phyloP scores from a whole-genome alignment of 2,888 invertebrate genomes.

The Callyntrura guangdongensis region DNA sequence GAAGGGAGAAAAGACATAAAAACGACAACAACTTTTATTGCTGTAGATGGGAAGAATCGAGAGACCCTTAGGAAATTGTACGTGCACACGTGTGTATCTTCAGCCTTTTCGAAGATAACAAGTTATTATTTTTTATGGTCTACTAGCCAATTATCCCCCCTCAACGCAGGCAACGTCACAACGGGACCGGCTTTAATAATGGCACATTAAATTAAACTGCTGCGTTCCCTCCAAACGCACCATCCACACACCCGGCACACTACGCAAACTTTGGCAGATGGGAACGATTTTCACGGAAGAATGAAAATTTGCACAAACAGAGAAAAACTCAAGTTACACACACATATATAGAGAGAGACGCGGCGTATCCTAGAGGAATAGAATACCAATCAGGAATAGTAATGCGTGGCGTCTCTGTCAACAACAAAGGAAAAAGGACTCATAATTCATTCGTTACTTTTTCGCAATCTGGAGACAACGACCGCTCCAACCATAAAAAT shows the following conservation, averaged over 20 bases:
- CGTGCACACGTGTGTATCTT: no score
- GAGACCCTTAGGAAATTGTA: neutral
- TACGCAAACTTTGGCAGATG: no score
- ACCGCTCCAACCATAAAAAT: slow-evolving; percentile 30
- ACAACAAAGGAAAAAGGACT: slow-evolving; percentile 13
- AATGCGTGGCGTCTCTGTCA: neutral
- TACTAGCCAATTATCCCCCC: slow-evolving; percentile 54
- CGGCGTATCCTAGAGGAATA: no score
- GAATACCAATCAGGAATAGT: no score
- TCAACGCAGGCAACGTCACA: slow-evolving; percentile 27
- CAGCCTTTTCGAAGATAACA: neutral
- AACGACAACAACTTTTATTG: slow-evolving; percentile 12
- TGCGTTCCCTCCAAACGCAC: neutral
- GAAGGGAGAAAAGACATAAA: neutral
- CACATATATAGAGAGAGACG: no score
- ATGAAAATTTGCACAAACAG: neutral
- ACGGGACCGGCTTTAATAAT: neutral
- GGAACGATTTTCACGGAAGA: no score
- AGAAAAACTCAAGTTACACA: no score
- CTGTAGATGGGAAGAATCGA: neutral
- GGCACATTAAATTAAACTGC: neutral
- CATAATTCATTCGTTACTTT: slow-evolving; percentile 37
- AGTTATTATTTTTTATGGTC: slow-evolving; percentile 29
- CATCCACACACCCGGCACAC: neutral
- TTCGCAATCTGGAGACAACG: slow-evolving; percentile 56